These are phyloP conservation scores for Athene cunicularia DNA, from an alignment of 2,113 vertebrate genomes.

Conservation along the genomic window DNA sequence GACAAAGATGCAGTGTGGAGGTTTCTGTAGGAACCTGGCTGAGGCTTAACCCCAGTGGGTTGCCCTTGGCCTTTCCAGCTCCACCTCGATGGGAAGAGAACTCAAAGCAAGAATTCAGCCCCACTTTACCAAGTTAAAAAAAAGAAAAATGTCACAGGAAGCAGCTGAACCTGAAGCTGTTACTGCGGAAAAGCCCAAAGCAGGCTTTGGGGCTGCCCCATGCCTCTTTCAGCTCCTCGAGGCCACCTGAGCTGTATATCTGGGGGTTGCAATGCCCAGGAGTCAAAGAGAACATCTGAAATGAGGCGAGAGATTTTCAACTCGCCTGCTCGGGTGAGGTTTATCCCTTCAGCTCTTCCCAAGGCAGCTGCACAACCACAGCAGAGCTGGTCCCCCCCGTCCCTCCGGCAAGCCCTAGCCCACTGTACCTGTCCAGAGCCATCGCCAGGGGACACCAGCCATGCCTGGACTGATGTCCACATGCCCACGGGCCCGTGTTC, in stretches of 20 bases:
- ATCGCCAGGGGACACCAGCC: background rate
- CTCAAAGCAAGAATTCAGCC: background rate
- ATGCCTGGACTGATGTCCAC: background rate
- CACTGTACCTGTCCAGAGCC: background rate
- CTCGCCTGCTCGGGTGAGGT: background rate
- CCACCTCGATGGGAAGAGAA: too few species aligned
- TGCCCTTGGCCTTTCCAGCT: background rate
- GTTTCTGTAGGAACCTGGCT: background rate
- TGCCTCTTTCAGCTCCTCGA: background rate
- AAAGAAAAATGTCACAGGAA: background rate
- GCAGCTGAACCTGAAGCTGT: background rate
- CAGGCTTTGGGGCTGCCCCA: background rate
- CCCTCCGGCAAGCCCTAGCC: too few species aligned
- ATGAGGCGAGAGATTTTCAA: background rate
- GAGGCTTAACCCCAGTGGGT: background rate
- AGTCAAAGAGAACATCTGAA: background rate
- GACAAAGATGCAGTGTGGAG: background rate
- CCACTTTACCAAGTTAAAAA: background rate
- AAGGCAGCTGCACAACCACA: background rate
- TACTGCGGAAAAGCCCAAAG: background rate
- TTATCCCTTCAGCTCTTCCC: background rate
- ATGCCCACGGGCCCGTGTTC: too few species aligned
- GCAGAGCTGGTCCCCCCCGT: background rate
- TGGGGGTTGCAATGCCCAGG: background rate
- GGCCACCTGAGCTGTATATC: fast-evolving